Evolutionary conservation across 2,797 vertebrate genomes (phyloP), one percentile per base, ranked within the genome.

Genomic region (Nyctibius grandis): DNA sequence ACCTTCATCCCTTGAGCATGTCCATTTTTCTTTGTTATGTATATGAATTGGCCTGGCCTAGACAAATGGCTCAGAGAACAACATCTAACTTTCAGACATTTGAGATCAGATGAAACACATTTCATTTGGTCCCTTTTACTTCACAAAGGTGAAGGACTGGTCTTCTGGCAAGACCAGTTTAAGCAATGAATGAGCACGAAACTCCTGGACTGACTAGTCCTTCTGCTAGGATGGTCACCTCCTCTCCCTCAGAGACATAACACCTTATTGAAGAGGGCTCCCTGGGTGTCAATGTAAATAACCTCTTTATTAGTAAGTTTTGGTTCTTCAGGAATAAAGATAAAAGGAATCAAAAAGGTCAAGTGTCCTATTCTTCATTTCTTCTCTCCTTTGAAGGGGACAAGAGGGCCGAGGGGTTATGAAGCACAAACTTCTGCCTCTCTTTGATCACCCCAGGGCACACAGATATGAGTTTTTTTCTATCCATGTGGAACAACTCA

Each of bases 41-140:
- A 14, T 33, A 31, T 0, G 0, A 40, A n/a, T n/a, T 16, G 29
- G 4, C 54, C 8, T 2, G 14, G 44, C 42, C 38, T 22, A 34
- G 19, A 64, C 4, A 57, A 48, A 59, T 8, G 9, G 5, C 7
- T 59, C 15, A 16, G n/a, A 36, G 13, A 63, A 28, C 9, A 26
- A 5, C 9, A 57, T 7, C 2, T 33, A 51, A 13, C 20, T 48
- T 65, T 22, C 50, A 72, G 53, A 42, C 9, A 20, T 68, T 11
- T 84, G 20, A 44, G 48, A 48, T 29, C 28, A 60, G 21, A 29
- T 45, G 1, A 74, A 44, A 44, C 9, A 2, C 5, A 28, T 64
- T 48, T 64, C 36, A 21, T 22, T 60, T 15, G 4, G 9, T n/a
- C 15, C 12, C 11, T 23, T 67, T 47, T 50, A 1, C 0, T 51